Percentiles rank a stretch among this genome's conserved stretches.
phyloP scores from a whole-genome alignment of 2,797 vertebrate genomes.

The Enteromius thamalakanensis region DNA sequence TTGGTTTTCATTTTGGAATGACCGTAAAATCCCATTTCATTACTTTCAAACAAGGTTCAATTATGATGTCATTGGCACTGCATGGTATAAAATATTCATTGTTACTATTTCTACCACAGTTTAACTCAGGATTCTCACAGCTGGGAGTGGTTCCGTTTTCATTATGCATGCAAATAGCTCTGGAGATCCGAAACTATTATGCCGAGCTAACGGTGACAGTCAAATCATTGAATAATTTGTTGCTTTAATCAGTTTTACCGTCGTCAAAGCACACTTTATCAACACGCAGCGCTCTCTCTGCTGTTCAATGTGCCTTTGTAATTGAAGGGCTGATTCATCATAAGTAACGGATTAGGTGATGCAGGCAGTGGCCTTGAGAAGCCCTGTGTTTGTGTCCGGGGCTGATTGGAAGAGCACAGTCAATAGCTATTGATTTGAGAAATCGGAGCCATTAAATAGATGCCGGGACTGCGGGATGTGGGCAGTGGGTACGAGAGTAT shows the following conservation, averaged over 20 bases:
- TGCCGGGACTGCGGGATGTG: conserved; percentile 45
- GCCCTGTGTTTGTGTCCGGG: conserved; percentile 34
- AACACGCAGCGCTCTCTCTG: conserved; percentile 3
- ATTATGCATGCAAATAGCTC: conserved; percentile 30
- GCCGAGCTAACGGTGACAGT: conserved; percentile 23
- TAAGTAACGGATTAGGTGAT: conserved; percentile 64
- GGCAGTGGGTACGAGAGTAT: conserved; percentile 38
- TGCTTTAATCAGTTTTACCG: conserved; percentile 43
- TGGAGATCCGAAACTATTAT: conserved; percentile 16
- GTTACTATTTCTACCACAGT: conserved; percentile 41
- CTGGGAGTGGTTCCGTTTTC: conserved; percentile 31
- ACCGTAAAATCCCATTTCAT: conserved; percentile 9
- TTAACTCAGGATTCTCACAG: conserved; percentile 12
- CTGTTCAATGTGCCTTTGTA: conserved; percentile 28
- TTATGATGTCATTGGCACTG: conserved; percentile 25
- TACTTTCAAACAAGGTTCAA: conserved; percentile 27
- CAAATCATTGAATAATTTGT: conserved; percentile 43
- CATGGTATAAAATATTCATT: conserved; percentile 52
- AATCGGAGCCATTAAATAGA: conserved; percentile 60
- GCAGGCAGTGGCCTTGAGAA: conserved; percentile 58
- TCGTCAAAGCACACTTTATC: conserved; percentile 1
- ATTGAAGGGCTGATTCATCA: conserved; percentile 56
- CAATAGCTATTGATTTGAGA: conserved; percentile 67
- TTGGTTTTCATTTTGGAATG: conserved; percentile 8
- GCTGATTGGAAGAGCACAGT: conserved; percentile 56